Base-by-base conservation (phyloP, 2,113 vertebrate genomes). In the Corythornis vintsioides region DNA sequence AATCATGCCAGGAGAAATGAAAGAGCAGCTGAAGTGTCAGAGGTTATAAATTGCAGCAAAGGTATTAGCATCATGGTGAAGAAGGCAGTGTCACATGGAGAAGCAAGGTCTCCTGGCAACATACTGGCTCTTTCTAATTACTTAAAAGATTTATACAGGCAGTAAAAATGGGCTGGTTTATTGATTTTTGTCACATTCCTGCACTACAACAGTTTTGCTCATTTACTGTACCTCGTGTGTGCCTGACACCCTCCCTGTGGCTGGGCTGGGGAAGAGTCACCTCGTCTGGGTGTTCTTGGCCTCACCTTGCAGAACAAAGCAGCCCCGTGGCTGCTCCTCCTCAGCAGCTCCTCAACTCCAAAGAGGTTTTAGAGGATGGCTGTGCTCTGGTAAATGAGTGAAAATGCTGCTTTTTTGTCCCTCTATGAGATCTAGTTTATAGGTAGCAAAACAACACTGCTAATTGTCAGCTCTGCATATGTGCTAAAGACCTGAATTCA, bases 1-100 rank as follows among this genome's bases (percentile, higher is more conserved):
- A 95, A 95, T 95, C 71, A 56, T 88, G 70, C 89, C 81, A 92
- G 80, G 56, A 93, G 53, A 93, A 96, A 77, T 96, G 85, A 93
- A 96, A 82, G 57, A 93, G 16, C 19, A 78, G 84, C 61, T 79
- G 25, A 93, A 94, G 69, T 94, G 86, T 86, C 84, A 96, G 92
- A 94, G 64, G 67, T 85, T 97, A 70, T 93, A 95, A 94, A 92
- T 83, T 84, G 87, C 66, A 94, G 66, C 59, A 92, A 61, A 95
- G 48, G 78, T 88, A 92, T 92, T 90, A 86, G 56, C 8, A 66
- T 92, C 86, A 79, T 83, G 82, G 45, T 83, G 73, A 79, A 82
- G 77, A 90, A 78, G 40, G 86, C 91, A 7, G 3, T 94, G 73
- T 67, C 40, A 70, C 60, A 40, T 4, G 4, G 89, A 91, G 81